These are phyloP conservation scores for Corythoichthys intestinalis DNA, from an alignment of 2,113 vertebrate genomes.

Conservation along the genomic window DNA sequence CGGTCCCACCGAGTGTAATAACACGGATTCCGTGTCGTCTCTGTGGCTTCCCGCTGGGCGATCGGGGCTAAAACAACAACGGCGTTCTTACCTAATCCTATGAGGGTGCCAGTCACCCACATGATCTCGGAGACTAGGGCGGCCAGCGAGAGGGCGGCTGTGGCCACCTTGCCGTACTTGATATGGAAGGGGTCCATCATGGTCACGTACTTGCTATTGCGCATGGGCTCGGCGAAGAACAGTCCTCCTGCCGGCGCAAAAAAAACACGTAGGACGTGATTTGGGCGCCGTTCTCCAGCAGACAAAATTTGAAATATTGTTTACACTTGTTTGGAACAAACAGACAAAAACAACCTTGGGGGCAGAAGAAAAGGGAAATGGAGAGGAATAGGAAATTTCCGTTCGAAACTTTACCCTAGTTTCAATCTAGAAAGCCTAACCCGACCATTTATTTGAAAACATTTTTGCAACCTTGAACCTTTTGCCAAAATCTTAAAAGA, in stretches of 20 bases:
- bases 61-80: not conserved
- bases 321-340: not conserved
- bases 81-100: constrained; percentile 72
- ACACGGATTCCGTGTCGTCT: too few species aligned
- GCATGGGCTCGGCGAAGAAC: constrained; percentile 66
- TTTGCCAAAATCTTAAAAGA: too few species aligned
- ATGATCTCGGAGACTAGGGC: constrained; percentile 68
- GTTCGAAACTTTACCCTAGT: too few species aligned
- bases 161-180: constrained; percentile 59
- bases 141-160: constrained; percentile 47
- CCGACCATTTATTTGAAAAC: too few species aligned
- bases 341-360: not conserved
- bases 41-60: too few species aligned
- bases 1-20: too few species aligned
- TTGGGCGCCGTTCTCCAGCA: too few species aligned
- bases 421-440: too few species aligned
- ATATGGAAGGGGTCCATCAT: constrained; percentile 68
- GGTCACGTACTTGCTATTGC: constrained; percentile 61
- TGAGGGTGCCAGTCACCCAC: constrained; percentile 79
- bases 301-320: too few species aligned
- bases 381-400: too few species aligned
- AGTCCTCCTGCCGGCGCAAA: constrained; percentile 36
- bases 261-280: not conserved
- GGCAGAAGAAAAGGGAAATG: too few species aligned
- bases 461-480: too few species aligned